These are phyloP conservation scores for Chaenodraco wilsoni DNA, from an alignment of 2,797 vertebrate genomes.

Conservation along the genomic window DNA sequence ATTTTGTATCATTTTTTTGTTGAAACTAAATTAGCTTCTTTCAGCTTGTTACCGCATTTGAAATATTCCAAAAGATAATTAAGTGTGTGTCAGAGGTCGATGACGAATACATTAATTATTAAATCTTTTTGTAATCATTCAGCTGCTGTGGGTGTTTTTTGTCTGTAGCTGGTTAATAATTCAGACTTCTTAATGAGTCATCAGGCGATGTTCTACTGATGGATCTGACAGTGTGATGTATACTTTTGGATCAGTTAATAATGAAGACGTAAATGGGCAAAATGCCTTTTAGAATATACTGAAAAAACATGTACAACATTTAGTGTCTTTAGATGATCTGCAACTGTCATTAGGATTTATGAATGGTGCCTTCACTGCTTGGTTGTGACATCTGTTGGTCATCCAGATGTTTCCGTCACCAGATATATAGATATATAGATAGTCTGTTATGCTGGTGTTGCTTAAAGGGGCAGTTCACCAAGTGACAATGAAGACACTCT, in stretches of 20 bases:
- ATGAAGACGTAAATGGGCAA: neutral
- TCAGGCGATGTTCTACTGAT: neutral
- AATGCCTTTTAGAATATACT: neutral
- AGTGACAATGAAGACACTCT: neutral
- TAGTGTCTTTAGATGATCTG: neutral
- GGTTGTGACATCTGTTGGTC: neutral
- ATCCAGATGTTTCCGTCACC: neutral
- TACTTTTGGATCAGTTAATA: neutral
- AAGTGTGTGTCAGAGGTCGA: neutral
- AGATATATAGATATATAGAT: no score
- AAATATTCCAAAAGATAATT: neutral
- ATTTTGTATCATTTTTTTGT: no score
- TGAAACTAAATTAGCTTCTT: neutral
- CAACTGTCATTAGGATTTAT: neutral
- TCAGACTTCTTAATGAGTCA: slow-evolving; percentile 16
- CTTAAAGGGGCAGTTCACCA: slow-evolving; percentile 8
- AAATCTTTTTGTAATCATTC: slow-evolving; percentile 13
- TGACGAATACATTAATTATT: slow-evolving; percentile 28
- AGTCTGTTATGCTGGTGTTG: neutral
- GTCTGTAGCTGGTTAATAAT: slow-evolving; percentile 35
- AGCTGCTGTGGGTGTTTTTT: slow-evolving; percentile 6
- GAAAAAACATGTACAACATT: neutral
- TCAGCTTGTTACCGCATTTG: neutral
- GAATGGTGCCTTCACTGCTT: neutral
- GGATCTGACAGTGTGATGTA: neutral